Base-by-base conservation (phyloP, 2,113 vertebrate species). In the Dryoscopus gambensis region DNA sequence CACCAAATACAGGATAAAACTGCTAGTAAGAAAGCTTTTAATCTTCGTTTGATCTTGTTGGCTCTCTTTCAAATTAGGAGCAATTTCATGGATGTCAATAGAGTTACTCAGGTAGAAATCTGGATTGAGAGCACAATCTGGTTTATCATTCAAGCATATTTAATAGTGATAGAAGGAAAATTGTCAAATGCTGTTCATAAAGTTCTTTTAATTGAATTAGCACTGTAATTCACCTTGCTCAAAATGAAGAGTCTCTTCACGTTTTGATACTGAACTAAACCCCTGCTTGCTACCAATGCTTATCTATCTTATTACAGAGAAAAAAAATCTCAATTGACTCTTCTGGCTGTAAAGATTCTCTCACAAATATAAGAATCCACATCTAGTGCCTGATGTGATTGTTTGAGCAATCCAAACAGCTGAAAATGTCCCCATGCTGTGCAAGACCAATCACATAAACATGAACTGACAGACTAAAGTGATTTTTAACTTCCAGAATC, bases 51-150 rank as follows among this genome's bases (percentile, higher is more conserved):
- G 57, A 73, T 89, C 88, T 95, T 74, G 40, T 81, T 84, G 80
- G 37, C 64, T 89, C 18, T 44, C 17, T 83, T 85, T 76, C 50
- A 93, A 95, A 92, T 87, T 77, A 93, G 68, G 23, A 86, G 59
- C 49, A 83, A 95, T 91, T 93, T 96, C 42, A 70, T 77, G 59
- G 78, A 88, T 86, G 59, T 55, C 94, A 91, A 9, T 85, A 75
- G 63, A 96, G 65, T 55, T 88, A 90, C 65, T 91, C 84, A 93
- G 89, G 84, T 94, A 93, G 77, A 87, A 96, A 85, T 80, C 70
- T 90, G 75, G 87, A 83, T 52, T 84, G 82, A 90, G 55, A 93
- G 56, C 35, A 83, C 78, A 93, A 74, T 88, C 71, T 90, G 52
- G 20, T 0, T 92, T 92, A 90, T 25, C 44, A 74, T 80, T 96